These are phyloP conservation scores for Scaptomyza caliginosa DNA, from an alignment of 2,888 invertebrate species.

Conservation along the genomic window DNA sequence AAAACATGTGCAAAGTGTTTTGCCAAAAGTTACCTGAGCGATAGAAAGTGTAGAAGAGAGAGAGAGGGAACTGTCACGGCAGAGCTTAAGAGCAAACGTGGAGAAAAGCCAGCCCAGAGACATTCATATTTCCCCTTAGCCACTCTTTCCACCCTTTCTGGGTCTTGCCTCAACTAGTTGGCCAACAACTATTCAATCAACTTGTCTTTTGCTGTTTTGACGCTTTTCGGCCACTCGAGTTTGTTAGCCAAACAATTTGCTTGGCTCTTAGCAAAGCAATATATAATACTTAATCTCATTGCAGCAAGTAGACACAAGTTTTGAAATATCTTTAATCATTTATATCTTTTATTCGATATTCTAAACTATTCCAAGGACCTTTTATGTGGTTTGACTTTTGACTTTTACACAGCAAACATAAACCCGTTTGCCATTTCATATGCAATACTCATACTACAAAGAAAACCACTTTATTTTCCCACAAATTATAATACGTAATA, in stretches of 20 bases:
- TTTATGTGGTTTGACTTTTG: not conserved
- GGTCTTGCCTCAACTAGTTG: constrained; percentile 18
- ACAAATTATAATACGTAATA: not conserved
- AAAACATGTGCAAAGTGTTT: constrained; percentile 67
- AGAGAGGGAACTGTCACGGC: not conserved
- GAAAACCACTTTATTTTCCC: not conserved
- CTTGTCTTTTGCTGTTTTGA: constrained; percentile 45
- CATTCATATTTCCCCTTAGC: not conserved
- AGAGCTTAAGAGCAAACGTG: constrained; percentile 24
- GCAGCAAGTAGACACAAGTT: not conserved
- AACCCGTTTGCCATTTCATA: too few relatives aligned
- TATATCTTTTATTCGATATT: too few relatives aligned
- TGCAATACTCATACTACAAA: not conserved
- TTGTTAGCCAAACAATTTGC: constrained; percentile 49
- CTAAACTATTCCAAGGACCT: too few relatives aligned
- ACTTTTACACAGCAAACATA: not conserved
- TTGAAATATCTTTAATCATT: not conserved
- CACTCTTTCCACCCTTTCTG: not conserved
- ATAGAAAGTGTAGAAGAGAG: not conserved
- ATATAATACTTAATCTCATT: constrained; percentile 23
- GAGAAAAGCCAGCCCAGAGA: constrained; percentile 11
- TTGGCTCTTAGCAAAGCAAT: constrained; percentile 36
- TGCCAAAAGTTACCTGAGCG: constrained; percentile 57
- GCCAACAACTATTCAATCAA: constrained; percentile 67
- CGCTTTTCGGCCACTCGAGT: constrained; percentile 15